phyloP scores from a whole-genome alignment of 2,113 vertebrate species.

The Crotalus viridis region DNA sequence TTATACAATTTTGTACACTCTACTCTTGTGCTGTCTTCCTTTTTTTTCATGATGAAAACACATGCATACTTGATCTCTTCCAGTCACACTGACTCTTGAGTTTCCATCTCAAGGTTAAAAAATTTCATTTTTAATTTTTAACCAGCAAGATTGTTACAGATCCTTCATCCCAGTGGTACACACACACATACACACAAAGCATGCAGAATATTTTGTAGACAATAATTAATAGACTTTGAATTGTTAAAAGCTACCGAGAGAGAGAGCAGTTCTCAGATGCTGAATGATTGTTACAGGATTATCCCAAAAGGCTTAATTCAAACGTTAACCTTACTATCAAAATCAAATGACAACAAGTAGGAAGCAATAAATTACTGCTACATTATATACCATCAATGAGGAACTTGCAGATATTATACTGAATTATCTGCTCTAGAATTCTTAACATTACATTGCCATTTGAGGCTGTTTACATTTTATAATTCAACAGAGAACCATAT shows the following conservation, averaged over 20 bases:
- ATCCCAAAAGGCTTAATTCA: background rate
- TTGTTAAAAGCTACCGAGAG: background rate
- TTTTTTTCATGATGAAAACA: background rate
- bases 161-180: background rate
- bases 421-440: background rate
- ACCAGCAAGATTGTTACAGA: background rate
- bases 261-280: background rate
- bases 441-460: background rate
- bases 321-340: background rate
- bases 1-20: background rate
- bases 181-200: background rate
- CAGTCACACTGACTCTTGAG: background rate
- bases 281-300: background rate
- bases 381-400: background rate
- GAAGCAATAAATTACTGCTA: background rate
- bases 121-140: too few relatives aligned
- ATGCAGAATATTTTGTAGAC: background rate
- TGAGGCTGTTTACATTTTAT: background rate
- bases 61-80: background rate
- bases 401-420: background rate
- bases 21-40: background rate
- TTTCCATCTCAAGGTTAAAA: background rate
- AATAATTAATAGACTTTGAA: background rate
- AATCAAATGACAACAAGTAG: background rate
- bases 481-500: background rate